phyloP scores from a whole-genome alignment of 2,113 vertebrate genomes.

The Rhynchomys soricoides region DNA sequence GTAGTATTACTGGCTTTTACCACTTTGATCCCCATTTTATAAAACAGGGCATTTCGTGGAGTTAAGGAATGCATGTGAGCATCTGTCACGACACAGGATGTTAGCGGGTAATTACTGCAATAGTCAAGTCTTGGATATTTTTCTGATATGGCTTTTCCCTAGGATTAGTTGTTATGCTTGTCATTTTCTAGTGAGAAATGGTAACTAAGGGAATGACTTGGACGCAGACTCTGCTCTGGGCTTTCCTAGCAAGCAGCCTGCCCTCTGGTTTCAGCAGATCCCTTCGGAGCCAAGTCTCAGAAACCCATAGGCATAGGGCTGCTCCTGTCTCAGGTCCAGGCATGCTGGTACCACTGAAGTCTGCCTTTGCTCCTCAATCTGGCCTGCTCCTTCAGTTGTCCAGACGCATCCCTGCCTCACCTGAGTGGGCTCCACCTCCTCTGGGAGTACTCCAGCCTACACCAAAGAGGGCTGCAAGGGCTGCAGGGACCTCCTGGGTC shows the following conservation, averaged over 20 bases:
- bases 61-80: background rate
- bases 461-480: background rate
- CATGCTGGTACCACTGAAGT: background rate
- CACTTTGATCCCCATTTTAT: background rate
- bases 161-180: conserved; percentile 15
- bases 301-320: background rate
- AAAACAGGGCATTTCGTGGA: background rate
- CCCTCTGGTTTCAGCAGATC: background rate
- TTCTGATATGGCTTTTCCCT: conserved; percentile 54
- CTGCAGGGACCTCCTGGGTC: background rate
- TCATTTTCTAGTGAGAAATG: conserved; percentile 34
- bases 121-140: conserved; percentile 31
- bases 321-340: background rate
- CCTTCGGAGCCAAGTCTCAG: background rate
- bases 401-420: background rate
- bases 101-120: conserved; percentile 6
- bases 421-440: background rate
- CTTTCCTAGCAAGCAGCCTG: background rate
- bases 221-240: background rate
- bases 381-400: background rate
- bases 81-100: background rate
- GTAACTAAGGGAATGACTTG: conserved; percentile 36
- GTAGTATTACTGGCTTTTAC: too few species aligned
- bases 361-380: background rate
- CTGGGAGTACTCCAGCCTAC: background rate